Percentiles rank a stretch among this genome's conserved stretches.
phyloP scores from a whole-genome alignment of 2,888 invertebrate species.

The Alsophila aescularia region DNA sequence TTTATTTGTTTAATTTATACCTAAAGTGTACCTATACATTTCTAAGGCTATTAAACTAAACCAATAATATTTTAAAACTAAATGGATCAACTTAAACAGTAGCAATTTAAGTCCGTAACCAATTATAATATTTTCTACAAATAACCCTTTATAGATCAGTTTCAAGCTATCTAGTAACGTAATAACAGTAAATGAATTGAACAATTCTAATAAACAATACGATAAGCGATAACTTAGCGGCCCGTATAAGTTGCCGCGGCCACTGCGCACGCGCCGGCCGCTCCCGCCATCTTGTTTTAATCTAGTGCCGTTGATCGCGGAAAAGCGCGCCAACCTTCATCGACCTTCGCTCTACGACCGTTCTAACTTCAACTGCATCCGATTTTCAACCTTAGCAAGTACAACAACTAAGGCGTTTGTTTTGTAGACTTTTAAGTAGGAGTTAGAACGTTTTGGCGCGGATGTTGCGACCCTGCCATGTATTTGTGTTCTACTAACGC shows the following conservation, averaged over 20 bases:
- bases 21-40: no score
- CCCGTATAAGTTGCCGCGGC: conserved; percentile 62
- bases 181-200: conserved; percentile 28
- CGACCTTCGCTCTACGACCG: conserved; percentile 84
- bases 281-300: conserved; percentile 82
- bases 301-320: conserved; percentile 83
- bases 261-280: conserved; percentile 81
- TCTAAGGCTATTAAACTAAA: no score
- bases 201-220: conserved; percentile 40
- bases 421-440: conserved; percentile 27
- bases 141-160: conserved; percentile 11
- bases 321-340: conserved; percentile 84
- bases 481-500: conserved; percentile 67
- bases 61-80: no score
- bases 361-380: conserved; percentile 55
- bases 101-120: conserved; percentile 4
- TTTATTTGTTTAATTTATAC: no score
- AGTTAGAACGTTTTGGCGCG: conserved; percentile 39
- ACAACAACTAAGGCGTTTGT: conserved; percentile 37
- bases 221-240: conserved; percentile 66
- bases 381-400: conserved; percentile 41
- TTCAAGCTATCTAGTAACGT: conserved; percentile 24
- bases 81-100: neutral
- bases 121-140: conserved; percentile 12
- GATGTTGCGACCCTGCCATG: conserved; percentile 57